phyloP scores from a whole-genome alignment of 2,888 invertebrate genomes.

The Clusia tigrina region DNA sequence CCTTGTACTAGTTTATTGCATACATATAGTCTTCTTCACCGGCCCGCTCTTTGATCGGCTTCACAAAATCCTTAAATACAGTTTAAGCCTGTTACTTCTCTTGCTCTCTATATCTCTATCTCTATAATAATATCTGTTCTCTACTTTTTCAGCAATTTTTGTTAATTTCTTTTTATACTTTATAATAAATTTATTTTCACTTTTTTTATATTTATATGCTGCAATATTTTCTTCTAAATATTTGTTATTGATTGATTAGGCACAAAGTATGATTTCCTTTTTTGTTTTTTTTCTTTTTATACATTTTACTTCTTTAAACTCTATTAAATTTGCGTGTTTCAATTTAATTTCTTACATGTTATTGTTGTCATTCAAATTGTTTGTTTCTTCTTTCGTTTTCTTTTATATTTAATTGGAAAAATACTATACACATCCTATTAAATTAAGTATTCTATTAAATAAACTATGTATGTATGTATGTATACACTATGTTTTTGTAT shows the following conservation, averaged over 20 bases:
- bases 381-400: constrained; percentile 23
- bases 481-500: not conserved
- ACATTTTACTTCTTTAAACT: constrained; percentile 38
- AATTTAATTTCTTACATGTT: not conserved
- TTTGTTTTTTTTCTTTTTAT: constrained; percentile 29
- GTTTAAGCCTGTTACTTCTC: no score
- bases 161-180: no score
- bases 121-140: no score
- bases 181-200: constrained; percentile 38
- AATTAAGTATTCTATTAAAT: no score
- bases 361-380: constrained; percentile 14
- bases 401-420: constrained; percentile 28
- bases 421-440: constrained; percentile 32
- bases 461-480: constrained; percentile 3
- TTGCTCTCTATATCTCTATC: no score
- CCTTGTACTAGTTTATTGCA: no score
- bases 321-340: constrained; percentile 20
- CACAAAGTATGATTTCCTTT: constrained; percentile 56
- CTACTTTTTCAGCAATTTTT: no score
- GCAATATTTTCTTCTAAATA: constrained; percentile 38
- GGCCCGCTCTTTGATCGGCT: no score
- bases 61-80: no score
- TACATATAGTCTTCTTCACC: no score
- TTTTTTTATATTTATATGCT: constrained; percentile 27
- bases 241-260: constrained; percentile 56